A percentile compares a stretch with the other conserved stretches of the same genome.
Evolutionary conservation across 1,140 invertebrate species (phyloP).

Genomic region (Drosophila pallidifrons): DNA sequence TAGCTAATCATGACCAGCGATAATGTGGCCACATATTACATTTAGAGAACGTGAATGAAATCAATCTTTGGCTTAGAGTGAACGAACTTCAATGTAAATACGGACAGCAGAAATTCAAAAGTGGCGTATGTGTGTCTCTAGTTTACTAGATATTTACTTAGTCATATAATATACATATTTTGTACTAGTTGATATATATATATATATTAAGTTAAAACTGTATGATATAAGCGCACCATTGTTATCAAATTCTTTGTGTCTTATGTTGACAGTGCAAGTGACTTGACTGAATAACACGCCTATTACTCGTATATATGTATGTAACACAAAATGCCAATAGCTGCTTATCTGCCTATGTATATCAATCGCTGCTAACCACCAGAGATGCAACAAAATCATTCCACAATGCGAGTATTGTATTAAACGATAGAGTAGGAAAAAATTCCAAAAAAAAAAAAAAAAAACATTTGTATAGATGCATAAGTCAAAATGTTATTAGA

Average conservation of each 20-base stretch:
- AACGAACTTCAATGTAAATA: slow-evolving; percentile 30
- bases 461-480: slow-evolving; percentile 21
- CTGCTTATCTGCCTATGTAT: slow-evolving; percentile 21
- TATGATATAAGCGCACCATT: slow-evolving; percentile 40
- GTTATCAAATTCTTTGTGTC: slow-evolving; percentile 52
- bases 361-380: slow-evolving; percentile 4
- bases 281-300: slow-evolving; percentile 50
- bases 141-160: slow-evolving; percentile 18
- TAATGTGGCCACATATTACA: slow-evolving; percentile 82
- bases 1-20: slow-evolving; percentile 83
- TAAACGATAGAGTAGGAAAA: neutral
- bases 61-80: neutral
- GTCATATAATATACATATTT: slow-evolving; percentile 21
- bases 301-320: slow-evolving; percentile 23
- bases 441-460: slow-evolving; percentile 25
- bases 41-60: slow-evolving; percentile 49
- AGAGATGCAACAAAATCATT: slow-evolving; percentile 12
- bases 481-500: slow-evolving; percentile 41
- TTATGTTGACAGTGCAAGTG: slow-evolving; percentile 52
- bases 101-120: neutral
- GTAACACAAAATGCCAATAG: slow-evolving; percentile 21
- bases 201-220: slow-evolving; percentile 14
- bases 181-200: slow-evolving; percentile 36
- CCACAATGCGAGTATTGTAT: slow-evolving; percentile 6
- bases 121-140: slow-evolving; percentile 2